Conservation (phyloP, 2,113 vertebrate species). For the Sterna hirundo region DNA sequence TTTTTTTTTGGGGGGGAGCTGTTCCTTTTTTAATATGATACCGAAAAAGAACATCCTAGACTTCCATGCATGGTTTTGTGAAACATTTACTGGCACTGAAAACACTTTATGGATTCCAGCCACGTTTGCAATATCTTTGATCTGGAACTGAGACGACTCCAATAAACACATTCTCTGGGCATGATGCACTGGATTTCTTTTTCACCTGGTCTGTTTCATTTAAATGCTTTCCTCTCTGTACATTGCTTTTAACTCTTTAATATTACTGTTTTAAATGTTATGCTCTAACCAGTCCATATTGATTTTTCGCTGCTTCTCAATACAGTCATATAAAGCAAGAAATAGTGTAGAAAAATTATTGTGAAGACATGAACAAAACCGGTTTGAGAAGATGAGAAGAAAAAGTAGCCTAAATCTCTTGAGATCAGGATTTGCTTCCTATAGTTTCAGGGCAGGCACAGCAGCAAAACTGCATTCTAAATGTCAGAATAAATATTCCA, state of each 20-base stretch:
- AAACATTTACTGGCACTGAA: conserved; percentile 29
- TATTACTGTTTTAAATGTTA: neutral
- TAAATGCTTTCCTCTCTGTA: neutral
- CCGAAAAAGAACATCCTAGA: neutral
- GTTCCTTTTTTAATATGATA: neutral
- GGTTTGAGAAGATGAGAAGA: neutral
- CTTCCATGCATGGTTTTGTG: neutral
- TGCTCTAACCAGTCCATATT: neutral
- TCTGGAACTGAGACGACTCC: conserved; percentile 39
- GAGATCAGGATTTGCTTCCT: neutral
- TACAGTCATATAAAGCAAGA: neutral
- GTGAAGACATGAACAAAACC: neutral
- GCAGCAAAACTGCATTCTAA: neutral
- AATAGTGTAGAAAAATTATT: neutral
- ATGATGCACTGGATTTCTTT: conserved; percentile 36
- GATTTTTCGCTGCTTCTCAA: neutral
- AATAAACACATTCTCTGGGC: conserved; percentile 49
- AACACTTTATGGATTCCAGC: conserved; percentile 23
- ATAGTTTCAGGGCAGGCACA: neutral
- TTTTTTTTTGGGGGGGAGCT: too few relatives aligned
- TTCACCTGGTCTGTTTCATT: conserved; percentile 30
- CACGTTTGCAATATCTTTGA: conserved; percentile 32
- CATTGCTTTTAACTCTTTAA: neutral
- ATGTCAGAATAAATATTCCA: neutral
- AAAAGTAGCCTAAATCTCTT: neutral